Evolutionary conservation across 2,888 invertebrate species (phyloP).

Genomic region (Napeogenes sylphis): DNA sequence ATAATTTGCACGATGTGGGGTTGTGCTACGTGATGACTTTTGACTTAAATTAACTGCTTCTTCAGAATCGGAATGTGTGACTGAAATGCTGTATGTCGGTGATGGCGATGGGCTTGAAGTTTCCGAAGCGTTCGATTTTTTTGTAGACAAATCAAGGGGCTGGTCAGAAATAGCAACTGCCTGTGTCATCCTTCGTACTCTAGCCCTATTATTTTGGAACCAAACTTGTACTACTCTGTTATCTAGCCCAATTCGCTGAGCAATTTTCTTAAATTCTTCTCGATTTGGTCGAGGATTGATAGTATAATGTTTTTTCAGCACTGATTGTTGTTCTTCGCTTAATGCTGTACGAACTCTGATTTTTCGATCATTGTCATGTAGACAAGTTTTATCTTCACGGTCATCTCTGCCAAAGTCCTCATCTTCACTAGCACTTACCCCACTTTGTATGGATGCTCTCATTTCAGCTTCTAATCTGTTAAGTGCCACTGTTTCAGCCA

Average conservation of each 20-base stretch:
- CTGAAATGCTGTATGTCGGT: conserved; percentile 80
- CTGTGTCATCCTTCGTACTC: conserved; percentile 85
- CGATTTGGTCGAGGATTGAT: conserved; percentile 95
- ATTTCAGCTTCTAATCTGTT: conserved; percentile 73
- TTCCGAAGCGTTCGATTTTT: conserved; percentile 79
- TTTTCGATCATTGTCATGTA: conserved; percentile 83
- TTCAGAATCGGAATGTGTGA: conserved; percentile 80
- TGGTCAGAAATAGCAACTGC: conserved; percentile 78
- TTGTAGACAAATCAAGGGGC: conserved; percentile 94
- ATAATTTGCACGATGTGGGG: conserved; percentile 74
- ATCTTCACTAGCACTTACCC: conserved; percentile 79
- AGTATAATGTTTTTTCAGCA: conserved; percentile 93
- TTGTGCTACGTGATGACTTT: conserved; percentile 81
- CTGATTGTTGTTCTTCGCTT: conserved; percentile 93
- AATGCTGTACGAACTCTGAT: conserved; percentile 95
- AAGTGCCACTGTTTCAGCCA: conserved; percentile 81
- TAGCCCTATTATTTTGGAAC: conserved; percentile 97
- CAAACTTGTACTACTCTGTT: conserved; percentile 93
- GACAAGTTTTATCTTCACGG: conserved; percentile 73
- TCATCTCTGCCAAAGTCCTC: conserved; percentile 76
- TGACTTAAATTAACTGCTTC: conserved; percentile 89
- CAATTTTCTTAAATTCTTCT: conserved; percentile 94
- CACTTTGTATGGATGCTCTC: conserved; percentile 70
- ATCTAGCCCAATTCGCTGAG: conserved; percentile 85
- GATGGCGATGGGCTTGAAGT: conserved; percentile 80